These are phyloP conservation scores for Mellivora capensis DNA, from an alignment of 2,113 vertebrate species.

Conservation along the genomic window DNA sequence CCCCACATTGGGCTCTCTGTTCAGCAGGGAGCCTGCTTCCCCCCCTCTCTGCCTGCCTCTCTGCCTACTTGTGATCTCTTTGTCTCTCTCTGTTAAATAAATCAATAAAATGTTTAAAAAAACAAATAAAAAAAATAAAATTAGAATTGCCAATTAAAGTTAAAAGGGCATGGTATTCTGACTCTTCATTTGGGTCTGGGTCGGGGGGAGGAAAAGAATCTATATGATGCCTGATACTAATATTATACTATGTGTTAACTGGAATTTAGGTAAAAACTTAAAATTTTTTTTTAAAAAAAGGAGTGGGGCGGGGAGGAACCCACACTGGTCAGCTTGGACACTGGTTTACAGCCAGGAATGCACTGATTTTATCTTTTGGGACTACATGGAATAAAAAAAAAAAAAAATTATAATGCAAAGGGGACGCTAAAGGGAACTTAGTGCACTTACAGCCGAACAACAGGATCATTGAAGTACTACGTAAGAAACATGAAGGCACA, in stretches of 20 bases:
- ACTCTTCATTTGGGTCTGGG: not conserved
- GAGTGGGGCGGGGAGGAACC: not conserved
- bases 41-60: no score
- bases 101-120: no score
- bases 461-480: not conserved
- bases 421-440: not conserved
- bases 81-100: no score
- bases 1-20: no score
- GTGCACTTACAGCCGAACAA: not conserved
- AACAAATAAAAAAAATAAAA: no score
- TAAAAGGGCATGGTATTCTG: not conserved
- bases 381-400: not conserved
- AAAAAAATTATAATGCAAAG: not conserved
- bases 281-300: not conserved
- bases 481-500: not conserved
- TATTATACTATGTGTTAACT: not conserved
- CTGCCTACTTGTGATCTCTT: no score
- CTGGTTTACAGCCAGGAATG: not conserved
- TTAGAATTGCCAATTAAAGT: not conserved
- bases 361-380: not conserved
- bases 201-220: not conserved
- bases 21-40: no score
- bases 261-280: not conserved
- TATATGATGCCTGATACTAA: not conserved
- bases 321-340: not conserved